These are phyloP conservation scores for Hydriomena furcata DNA, from an alignment of 2,888 invertebrate species.

Conservation along the genomic window DNA sequence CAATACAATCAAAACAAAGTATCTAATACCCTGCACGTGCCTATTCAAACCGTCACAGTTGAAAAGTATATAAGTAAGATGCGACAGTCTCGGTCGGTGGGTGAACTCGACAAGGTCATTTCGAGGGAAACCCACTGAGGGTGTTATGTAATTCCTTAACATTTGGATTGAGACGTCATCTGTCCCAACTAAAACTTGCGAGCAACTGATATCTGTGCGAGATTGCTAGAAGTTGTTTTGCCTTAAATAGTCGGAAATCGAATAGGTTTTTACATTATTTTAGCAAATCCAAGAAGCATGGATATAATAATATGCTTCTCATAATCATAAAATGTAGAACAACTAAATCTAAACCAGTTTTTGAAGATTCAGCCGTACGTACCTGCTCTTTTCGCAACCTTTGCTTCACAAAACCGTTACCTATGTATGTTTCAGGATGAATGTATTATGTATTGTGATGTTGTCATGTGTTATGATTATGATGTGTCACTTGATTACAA, in stretches of 20 bases:
- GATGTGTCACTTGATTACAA: neutral
- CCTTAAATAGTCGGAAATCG: neutral
- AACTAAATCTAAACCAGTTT: too few species aligned
- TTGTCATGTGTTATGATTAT: neutral
- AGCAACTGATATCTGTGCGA: neutral
- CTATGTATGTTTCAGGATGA: too few species aligned
- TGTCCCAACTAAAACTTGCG: conserved; percentile 27
- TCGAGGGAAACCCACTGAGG: conserved; percentile 59
- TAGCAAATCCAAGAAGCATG: neutral
- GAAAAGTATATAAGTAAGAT: conserved; percentile 62
- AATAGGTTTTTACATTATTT: neutral
- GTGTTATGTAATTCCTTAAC: conserved; percentile 57
- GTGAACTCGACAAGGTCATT: conserved; percentile 65
- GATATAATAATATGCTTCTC: too few species aligned
- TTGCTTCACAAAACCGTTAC: too few species aligned
- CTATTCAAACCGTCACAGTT: conserved; percentile 52
- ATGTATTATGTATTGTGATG: neutral
- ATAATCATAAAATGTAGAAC: too few species aligned
- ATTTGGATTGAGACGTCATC: conserved; percentile 43
- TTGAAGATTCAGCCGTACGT: too few species aligned
- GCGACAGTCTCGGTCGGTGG: conserved; percentile 58
- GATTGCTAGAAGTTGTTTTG: neutral
- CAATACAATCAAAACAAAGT: conserved; percentile 19
- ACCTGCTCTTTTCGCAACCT: too few species aligned
- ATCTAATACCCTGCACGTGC: conserved; percentile 34